A percentile compares a stretch with the other conserved stretches of the same genome.
phyloP scores from a whole-genome alignment of 1,140 invertebrate species.

The Ruditapes philippinarum region DNA sequence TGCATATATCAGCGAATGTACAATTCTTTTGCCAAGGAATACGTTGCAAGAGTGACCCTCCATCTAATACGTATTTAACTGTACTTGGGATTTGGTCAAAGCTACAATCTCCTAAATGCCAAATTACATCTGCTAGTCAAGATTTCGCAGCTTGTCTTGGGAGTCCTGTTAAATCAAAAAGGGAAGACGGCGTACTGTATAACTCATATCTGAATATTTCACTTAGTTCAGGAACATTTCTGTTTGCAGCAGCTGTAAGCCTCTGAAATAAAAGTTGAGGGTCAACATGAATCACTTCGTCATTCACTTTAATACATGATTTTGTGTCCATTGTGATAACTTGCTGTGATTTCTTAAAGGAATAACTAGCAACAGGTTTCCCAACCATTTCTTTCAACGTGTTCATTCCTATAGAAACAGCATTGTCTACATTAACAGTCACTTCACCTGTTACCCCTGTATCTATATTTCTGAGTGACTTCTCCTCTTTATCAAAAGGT shows the following conservation, averaged over 20 bases:
- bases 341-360: slow-evolving; percentile 51
- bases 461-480: slow-evolving; percentile 59
- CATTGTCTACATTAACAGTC: slow-evolving; percentile 66
- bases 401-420: slow-evolving; percentile 2
- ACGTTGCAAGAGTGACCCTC: not conserved
- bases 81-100: not conserved
- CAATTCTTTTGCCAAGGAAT: not conserved
- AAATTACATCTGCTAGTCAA: not conserved
- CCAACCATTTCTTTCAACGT: slow-evolving; percentile 44
- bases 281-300: slow-evolving; percentile 61
- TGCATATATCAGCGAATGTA: not conserved
- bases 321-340: slow-evolving; percentile 45
- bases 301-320: slow-evolving; percentile 15
- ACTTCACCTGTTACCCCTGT: slow-evolving; percentile 60
- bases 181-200: slow-evolving; percentile 26
- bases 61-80: not conserved
- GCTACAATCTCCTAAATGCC: not conserved
- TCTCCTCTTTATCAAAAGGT: slow-evolving; percentile 51
- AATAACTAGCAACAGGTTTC: not conserved
- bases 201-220: slow-evolving; percentile 62
- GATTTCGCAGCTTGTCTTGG: not conserved
- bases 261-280: slow-evolving; percentile 69
- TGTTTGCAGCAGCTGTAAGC: slow-evolving; percentile 9
- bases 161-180: slow-evolving; percentile 48
- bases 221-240: not conserved